A percentile compares a stretch with the other conserved stretches of the same genome.
These are phyloP conservation scores for Trichosurus vulpecula DNA, from an alignment of 2,797 vertebrate species.

Conservation along the genomic window DNA sequence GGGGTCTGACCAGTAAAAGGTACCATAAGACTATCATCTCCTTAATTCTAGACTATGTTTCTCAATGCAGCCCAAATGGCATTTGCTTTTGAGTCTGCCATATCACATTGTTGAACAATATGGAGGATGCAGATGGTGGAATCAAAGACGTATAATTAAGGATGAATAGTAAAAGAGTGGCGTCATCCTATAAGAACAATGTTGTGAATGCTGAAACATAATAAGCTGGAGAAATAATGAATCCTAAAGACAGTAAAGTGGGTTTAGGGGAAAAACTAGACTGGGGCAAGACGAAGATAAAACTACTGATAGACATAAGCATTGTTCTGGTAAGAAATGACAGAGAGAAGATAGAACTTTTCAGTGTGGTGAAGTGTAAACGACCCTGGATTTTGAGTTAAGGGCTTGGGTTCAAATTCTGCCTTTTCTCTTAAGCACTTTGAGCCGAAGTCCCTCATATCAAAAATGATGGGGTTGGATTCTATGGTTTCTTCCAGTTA, in stretches of 20 bases:
- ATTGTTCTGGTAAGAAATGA: not conserved
- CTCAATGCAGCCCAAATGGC: not conserved
- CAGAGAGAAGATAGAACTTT: not conserved
- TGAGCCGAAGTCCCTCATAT: not conserved
- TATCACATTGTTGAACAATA: not conserved
- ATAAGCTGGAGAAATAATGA: not conserved
- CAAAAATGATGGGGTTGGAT: not conserved
- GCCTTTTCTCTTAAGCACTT: not conserved
- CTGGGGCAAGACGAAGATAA: not conserved
- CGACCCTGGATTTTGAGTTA: not conserved
- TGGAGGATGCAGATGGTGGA: not conserved
- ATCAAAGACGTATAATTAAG: not conserved
- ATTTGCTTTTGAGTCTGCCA: not conserved
- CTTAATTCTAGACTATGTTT: not conserved
- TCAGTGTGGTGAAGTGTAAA: not conserved
- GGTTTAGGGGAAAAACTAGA: not conserved
- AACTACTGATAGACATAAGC: not conserved
- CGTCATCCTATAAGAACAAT: not conserved
- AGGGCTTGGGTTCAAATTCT: not conserved
- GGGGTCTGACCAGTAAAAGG: not conserved
- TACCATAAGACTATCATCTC: not conserved
- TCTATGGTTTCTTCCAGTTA: not conserved
- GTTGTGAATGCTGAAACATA: not conserved
- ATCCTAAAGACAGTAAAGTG: not conserved
- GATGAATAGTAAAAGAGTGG: not conserved